phyloP scores from a whole-genome alignment of 1,140 invertebrate species.

The Dendroctonus valens region DNA sequence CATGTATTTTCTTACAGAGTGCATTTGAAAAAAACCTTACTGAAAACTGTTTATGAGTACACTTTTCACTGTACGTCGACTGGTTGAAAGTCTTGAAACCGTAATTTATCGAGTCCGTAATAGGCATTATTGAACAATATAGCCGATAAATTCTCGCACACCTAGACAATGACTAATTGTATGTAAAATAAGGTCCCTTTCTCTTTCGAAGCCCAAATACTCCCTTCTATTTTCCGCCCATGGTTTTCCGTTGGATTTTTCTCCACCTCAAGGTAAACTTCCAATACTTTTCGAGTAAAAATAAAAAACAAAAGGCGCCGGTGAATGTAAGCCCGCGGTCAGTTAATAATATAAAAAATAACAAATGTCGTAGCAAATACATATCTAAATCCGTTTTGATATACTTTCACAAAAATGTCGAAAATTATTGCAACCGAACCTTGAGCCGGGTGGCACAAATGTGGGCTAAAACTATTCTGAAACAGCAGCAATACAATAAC shows the following conservation, averaged over 20 bases:
- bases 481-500: slow-evolving; percentile 23
- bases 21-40: too few species aligned
- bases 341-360: slow-evolving; percentile 22
- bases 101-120: too few species aligned
- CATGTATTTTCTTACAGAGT: too few species aligned
- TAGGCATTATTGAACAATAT: too few species aligned
- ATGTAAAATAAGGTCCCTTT: slow-evolving; percentile 14
- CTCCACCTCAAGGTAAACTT: slow-evolving; percentile 17
- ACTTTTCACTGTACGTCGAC: too few species aligned
- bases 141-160: too few species aligned
- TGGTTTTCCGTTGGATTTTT: slow-evolving; percentile 20
- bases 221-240: slow-evolving; percentile 25
- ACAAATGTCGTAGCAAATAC: slow-evolving; percentile 18
- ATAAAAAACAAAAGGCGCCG: slow-evolving; percentile 5
- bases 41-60: too few species aligned
- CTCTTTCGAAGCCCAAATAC: slow-evolving; percentile 2
- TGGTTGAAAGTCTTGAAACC: too few species aligned
- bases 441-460: slow-evolving; percentile 26
- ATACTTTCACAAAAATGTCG: slow-evolving; percentile 34
- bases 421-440: slow-evolving; percentile 33
- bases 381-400: slow-evolving; percentile 27
- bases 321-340: slow-evolving; percentile 21
- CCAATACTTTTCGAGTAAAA: slow-evolving; percentile 7
- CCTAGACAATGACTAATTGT: too few species aligned
- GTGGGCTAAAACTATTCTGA: slow-evolving; percentile 32